These are phyloP conservation scores for Brachynemurus nebulosus DNA, from an alignment of 2,888 invertebrate genomes.

Conservation along the genomic window DNA sequence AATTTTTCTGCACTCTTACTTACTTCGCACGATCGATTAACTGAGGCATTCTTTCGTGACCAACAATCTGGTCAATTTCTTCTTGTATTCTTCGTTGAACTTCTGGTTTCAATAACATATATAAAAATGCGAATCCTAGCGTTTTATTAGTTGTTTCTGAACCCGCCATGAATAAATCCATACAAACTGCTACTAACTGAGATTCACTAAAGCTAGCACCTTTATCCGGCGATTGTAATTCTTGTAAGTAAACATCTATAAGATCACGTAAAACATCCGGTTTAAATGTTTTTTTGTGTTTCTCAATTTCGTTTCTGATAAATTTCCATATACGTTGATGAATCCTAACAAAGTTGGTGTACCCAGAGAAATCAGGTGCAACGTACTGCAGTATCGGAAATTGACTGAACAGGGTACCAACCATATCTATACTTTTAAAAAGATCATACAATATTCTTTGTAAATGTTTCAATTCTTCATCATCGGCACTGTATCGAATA, in stretches of 20 bases:
- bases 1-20: constrained; percentile 22
- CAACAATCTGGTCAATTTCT: constrained; percentile 64
- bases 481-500: constrained; percentile 52
- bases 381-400: constrained; percentile 56
- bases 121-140: constrained; percentile 61
- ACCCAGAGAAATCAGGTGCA: constrained; percentile 64
- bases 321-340: constrained; percentile 62
- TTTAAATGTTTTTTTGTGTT: constrained; percentile 51
- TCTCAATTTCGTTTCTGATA: constrained; percentile 51
- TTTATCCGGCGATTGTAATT: constrained; percentile 42
- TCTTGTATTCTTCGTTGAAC: constrained; percentile 61
- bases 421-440: constrained; percentile 65
- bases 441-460: constrained; percentile 55
- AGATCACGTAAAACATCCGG: constrained; percentile 54
- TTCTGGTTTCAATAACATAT: constrained; percentile 53
- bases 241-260: constrained; percentile 68
- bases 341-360: constrained; percentile 53
- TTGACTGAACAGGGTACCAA: constrained; percentile 65
- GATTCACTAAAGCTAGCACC: constrained; percentile 48
- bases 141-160: constrained; percentile 75
- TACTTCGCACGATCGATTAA: constrained; percentile 58
- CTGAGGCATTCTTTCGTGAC: constrained; percentile 49
- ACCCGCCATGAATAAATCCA: constrained; percentile 80
- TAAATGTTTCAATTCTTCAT: constrained; percentile 50
- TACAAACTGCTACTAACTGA: constrained; percentile 63